Evolutionary conservation across 2,797 vertebrate species (phyloP), one percentile per base, ranked within the genome.

Genomic region (Xiphophorus birchmanni): DNA sequence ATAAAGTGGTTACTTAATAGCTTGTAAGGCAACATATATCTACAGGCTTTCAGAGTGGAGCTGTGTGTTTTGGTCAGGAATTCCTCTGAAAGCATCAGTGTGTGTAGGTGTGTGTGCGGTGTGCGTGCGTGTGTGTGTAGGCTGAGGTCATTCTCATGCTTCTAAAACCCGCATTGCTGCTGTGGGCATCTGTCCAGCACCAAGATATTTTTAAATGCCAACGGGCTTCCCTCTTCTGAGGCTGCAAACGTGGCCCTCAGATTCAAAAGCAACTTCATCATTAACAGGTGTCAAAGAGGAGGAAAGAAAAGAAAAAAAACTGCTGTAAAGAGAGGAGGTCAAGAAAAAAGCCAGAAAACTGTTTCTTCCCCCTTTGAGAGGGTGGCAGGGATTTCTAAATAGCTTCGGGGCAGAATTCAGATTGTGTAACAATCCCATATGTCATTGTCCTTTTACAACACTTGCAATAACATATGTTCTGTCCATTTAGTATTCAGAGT

Each of bases 101-200:
- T 77, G 71, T 63, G 48, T n/a, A 47, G 60, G 52, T 23, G 75
- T 63, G 76, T 69, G 44, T 78, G 77, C 77, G 79, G 50, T 65
- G 76, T 73, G 26, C 45, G 60, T 56, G 78, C 32, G 87, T 78
- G 81, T 79, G 87, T 84, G 76, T 73, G 82, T 77, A 86, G 84
- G 74, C 87, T 91, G 89, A 93, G 90, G 93, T 94, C 93, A 91
- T 88, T 84, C 79, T 84, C 77, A 86, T 92, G 88, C 83, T 88
- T 91, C 88, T 80, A 80, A 93, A 92, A 92, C 93, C 92, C 90
- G 94, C 94, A 95, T 90, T 94, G 94, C 92, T 91, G 92, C 89
- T 93, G 92, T 89, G 90, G 91, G 90, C 89, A 92, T 83, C 76
- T 94, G 91, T 93, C 92, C 92, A 90, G 84, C 83, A 84, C 76